Conservation (phyloP, 2,888 invertebrate genomes). For the Netelia fuscicornis region DNA sequence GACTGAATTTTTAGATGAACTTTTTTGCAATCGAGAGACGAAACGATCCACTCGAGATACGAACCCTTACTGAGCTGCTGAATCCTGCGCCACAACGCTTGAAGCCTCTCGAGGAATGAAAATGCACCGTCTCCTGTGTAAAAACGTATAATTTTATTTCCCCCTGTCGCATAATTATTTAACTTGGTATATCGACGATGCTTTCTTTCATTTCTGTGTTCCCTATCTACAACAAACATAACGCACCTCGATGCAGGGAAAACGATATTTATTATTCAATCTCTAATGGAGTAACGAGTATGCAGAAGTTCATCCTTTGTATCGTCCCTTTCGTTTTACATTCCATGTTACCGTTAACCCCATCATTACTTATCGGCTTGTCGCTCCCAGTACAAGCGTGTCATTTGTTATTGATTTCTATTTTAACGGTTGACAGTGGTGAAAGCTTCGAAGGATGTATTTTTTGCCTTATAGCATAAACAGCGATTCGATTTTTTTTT, state of each 20-base stretch:
- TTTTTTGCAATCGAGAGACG: neutral
- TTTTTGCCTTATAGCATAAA: neutral
- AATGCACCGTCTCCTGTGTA: neutral
- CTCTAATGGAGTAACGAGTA: neutral
- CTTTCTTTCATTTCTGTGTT: neutral
- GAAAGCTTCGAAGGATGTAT: neutral
- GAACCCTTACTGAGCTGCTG: slow-evolving; percentile 22
- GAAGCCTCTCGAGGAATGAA: slow-evolving; percentile 7
- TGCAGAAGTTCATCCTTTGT: neutral
- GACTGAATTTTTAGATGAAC: neutral
- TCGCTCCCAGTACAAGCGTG: neutral
- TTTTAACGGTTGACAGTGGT: neutral
- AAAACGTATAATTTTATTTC: slow-evolving; percentile 27
- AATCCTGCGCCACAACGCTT: neutral
- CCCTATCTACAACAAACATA: neutral
- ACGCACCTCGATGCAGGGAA: neutral
- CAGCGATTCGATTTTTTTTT: too few relatives aligned
- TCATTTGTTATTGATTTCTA: neutral
- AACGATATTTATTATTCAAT: neutral
- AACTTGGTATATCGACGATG: neutral
- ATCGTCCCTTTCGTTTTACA: neutral
- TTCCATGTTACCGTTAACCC: neutral
- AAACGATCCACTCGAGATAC: slow-evolving; percentile 9
- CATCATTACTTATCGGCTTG: neutral
- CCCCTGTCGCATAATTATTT: neutral